Percentiles rank a stretch among this genome's conserved stretches.
Conservation (phyloP, 2,888 invertebrate genomes). For the Protophormia terraenovae region DNA sequence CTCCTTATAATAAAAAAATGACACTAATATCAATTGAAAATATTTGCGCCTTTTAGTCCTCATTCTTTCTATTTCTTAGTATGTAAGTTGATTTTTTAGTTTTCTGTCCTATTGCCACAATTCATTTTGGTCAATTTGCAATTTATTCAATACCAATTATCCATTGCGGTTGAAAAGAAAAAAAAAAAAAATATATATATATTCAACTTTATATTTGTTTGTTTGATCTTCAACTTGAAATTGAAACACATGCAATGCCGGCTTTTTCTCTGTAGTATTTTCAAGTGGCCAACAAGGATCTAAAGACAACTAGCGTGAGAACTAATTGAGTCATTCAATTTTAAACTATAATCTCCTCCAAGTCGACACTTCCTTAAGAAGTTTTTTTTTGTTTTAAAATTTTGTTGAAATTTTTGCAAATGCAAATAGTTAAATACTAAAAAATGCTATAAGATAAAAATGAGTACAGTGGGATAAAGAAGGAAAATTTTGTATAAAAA, state of each 20-base stretch:
- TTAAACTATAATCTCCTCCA: slow-evolving; percentile 53
- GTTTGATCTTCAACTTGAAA: background rate
- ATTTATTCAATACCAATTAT: slow-evolving; percentile 54
- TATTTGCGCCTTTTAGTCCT: background rate
- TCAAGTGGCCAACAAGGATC: slow-evolving; percentile 31
- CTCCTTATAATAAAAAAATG: slow-evolving; percentile 9
- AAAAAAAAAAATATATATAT: background rate
- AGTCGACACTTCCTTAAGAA: slow-evolving; percentile 67
- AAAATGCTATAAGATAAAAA: slow-evolving; percentile 35
- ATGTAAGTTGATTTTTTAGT: too few relatives aligned
- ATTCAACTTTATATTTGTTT: background rate
- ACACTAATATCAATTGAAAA: slow-evolving; percentile 32
- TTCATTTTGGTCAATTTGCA: slow-evolving; percentile 55
- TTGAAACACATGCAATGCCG: slow-evolving; percentile 40
- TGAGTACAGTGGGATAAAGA: slow-evolving; percentile 38
- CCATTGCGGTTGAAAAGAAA: slow-evolving; percentile 7
- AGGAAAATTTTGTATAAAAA: background rate
- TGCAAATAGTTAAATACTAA: slow-evolving; percentile 53
- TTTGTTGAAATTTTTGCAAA: slow-evolving; percentile 26
- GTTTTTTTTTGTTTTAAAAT: slow-evolving; percentile 1
- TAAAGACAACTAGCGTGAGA: slow-evolving; percentile 70
- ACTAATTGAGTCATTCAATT: slow-evolving; percentile 78
- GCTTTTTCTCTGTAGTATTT: slow-evolving; percentile 39
- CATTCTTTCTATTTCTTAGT: background rate
- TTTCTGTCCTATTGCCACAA: slow-evolving; percentile 10